A percentile compares a stretch with the other conserved stretches of the same genome.
These are phyloP conservation scores for Diplazon laetatorius DNA, from an alignment of 2,888 invertebrate species.

Conservation along the genomic window DNA sequence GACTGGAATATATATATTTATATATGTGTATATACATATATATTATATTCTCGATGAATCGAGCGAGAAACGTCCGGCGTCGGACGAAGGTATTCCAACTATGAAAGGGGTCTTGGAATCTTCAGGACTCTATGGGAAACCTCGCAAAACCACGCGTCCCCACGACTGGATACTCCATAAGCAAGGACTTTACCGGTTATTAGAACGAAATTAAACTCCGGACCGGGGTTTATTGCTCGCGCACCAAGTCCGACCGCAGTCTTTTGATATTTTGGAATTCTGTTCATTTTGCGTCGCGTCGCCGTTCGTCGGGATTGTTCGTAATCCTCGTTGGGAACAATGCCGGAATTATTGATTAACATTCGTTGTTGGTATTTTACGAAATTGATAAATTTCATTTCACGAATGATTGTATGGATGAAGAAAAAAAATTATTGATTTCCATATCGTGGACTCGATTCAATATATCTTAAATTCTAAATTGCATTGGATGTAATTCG, in stretches of 20 bases:
- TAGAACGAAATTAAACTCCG: conserved; percentile 64
- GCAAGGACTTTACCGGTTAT: conserved; percentile 47
- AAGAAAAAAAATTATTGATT: too few relatives aligned
- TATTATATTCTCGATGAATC: conserved; percentile 58
- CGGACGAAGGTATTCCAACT: conserved; percentile 72
- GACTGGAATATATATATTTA: conserved; percentile 1
- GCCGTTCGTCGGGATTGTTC: neutral
- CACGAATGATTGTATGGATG: too few relatives aligned
- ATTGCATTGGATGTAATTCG: too few relatives aligned
- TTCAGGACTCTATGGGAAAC: conserved; percentile 45
- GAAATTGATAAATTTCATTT: too few relatives aligned
- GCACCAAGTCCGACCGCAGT: conserved; percentile 24
- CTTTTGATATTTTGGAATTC: conserved; percentile 20
- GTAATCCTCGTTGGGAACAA: neutral
- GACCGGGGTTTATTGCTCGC: conserved; percentile 54
- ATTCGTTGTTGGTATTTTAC: too few relatives aligned
- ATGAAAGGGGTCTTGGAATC: conserved; percentile 68
- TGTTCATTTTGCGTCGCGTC: neutral
- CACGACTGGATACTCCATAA: conserved; percentile 29
- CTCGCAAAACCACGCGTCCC: conserved; percentile 51
- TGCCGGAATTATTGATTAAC: neutral
- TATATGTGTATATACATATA: conserved; percentile 23
- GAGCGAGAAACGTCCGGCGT: conserved; percentile 68
- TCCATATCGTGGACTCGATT: too few relatives aligned
- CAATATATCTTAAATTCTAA: too few relatives aligned